Conservation (phyloP, 2,113 vertebrate genomes). For the Hippopotamus amphibius region DNA sequence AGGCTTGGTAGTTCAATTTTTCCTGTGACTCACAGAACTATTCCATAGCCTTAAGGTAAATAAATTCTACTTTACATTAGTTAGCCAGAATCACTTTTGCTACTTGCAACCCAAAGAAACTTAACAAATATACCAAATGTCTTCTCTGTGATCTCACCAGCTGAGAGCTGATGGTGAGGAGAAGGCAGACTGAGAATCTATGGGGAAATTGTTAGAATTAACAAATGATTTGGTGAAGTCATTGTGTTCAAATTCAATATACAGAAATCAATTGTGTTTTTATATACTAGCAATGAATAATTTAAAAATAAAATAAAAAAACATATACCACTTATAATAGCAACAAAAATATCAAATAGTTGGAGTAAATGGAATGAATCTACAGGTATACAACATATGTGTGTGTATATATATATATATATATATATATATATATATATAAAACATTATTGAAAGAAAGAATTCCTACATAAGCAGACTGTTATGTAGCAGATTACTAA, state of each 20-base stretch:
- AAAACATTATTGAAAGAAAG: slow-evolving; percentile 28
- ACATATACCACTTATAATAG: neutral
- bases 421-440: neutral
- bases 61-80: neutral
- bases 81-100: neutral
- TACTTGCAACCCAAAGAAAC: slow-evolving; percentile 38
- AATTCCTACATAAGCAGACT: neutral
- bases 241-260: slow-evolving; percentile 1
- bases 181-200: neutral
- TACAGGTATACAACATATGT: neutral
- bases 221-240: neutral
- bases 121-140: neutral
- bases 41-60: neutral
- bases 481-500: neutral
- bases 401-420: too few relatives aligned
- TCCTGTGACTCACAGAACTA: neutral
- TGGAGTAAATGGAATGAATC: neutral
- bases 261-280: neutral
- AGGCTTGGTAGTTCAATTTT: neutral
- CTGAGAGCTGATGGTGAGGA: neutral
- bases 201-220: slow-evolving; percentile 28
- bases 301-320: slow-evolving; percentile 22
- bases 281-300: neutral
- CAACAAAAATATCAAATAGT: neutral
- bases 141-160: slow-evolving; percentile 3